Percentiles rank a stretch among this genome's conserved stretches.
Evolutionary conservation across 1,140 invertebrate genomes (phyloP).

Genomic region (Triops longicaudatus): DNA sequence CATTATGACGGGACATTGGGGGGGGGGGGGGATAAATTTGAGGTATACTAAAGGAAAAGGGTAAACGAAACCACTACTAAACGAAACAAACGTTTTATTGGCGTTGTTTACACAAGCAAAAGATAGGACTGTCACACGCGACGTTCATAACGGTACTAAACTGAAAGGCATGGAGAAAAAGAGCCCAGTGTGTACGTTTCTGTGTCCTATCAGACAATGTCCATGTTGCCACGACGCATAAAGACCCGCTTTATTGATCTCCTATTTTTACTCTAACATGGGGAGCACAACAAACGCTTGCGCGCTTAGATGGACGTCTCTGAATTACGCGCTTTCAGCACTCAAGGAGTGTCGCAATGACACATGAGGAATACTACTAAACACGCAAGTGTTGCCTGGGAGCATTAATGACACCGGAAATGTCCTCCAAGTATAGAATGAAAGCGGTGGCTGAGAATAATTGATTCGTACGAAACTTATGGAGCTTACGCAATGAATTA

Average conservation of each 20-base stretch:
- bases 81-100: background rate
- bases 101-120: background rate
- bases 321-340: too few species aligned
- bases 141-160: conserved; percentile 1
- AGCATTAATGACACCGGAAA: too few species aligned
- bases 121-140: background rate
- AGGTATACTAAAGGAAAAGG: too few species aligned
- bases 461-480: too few species aligned
- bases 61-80: background rate
- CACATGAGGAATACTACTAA: too few species aligned
- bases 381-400: too few species aligned
- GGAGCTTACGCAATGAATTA: too few species aligned
- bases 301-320: background rate
- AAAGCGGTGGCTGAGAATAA: too few species aligned
- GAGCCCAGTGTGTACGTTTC: background rate
- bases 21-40: too few species aligned
- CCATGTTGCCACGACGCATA: background rate
- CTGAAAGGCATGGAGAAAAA: background rate
- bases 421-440: too few species aligned
- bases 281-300: background rate
- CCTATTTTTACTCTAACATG: background rate
- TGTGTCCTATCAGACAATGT: background rate
- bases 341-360: too few species aligned
- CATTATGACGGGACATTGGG: too few species aligned
- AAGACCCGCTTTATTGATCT: background rate